Evolutionary conservation across 2,113 vertebrate genomes (phyloP).

Genomic region (Leptosomus discolor): DNA sequence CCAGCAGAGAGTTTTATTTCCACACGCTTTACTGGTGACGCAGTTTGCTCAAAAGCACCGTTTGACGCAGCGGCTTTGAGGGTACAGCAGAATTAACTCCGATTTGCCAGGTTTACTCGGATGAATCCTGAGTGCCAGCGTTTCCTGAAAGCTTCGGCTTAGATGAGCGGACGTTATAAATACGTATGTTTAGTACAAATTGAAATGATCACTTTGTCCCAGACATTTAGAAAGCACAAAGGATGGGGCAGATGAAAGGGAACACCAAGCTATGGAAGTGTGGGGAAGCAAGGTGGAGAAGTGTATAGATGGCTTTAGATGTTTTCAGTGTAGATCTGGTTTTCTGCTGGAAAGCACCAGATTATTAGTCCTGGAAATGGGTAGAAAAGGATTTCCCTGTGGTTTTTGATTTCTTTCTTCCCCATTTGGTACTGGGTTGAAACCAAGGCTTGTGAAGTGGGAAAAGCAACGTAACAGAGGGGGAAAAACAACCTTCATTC

Average conservation of each 20-base stretch:
- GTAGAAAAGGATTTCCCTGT: fast-evolving
- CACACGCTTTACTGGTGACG: fast-evolving
- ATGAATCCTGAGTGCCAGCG: fast-evolving
- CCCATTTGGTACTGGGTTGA: background rate
- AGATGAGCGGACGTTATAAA: background rate
- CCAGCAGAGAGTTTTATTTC: background rate
- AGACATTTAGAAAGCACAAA: background rate
- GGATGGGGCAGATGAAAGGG: too few species aligned
- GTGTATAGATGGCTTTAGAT: background rate
- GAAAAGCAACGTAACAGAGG: background rate
- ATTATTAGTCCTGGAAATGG: too few species aligned
- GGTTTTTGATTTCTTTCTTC: background rate
- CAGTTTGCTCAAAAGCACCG: background rate
- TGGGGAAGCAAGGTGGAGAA: background rate
- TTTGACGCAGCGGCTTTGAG: background rate
- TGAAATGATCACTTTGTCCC: background rate
- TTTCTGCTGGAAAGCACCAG: background rate
- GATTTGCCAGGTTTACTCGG: background rate
- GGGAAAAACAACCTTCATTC: too few species aligned
- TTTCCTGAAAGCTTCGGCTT: background rate
- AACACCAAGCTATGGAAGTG: background rate
- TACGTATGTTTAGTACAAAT: background rate
- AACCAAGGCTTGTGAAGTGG: background rate
- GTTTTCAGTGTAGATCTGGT: background rate
- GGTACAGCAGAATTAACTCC: background rate